Evolutionary conservation across 1,140 invertebrate genomes (phyloP).

Genomic region (Psilanteris sp.): DNA sequence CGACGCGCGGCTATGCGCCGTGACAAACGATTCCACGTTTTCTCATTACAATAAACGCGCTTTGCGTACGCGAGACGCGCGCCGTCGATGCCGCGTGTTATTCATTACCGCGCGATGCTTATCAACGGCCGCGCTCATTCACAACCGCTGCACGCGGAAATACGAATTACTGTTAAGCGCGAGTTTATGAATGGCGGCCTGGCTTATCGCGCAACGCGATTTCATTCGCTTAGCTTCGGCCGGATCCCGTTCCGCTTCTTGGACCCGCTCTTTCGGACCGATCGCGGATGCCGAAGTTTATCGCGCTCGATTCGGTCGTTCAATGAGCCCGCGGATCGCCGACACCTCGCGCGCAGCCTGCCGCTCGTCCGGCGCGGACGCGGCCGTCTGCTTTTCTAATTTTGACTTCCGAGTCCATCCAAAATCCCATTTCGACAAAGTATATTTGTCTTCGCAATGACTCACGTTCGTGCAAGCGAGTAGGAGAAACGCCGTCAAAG

Average conservation of each 20-base stretch:
- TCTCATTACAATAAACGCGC: conserved; percentile 45
- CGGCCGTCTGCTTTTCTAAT: conserved; percentile 43
- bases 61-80: conserved; percentile 26
- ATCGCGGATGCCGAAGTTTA: background rate
- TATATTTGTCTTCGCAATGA: conserved; percentile 53
- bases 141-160: conserved; percentile 12
- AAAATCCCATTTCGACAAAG: conserved; percentile 31
- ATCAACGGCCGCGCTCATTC: conserved; percentile 48
- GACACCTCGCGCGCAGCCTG: conserved; percentile 19
- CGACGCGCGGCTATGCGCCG: conserved; percentile 37
- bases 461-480: conserved; percentile 41
- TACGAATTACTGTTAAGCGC: conserved; percentile 20
- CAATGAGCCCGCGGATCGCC: background rate
- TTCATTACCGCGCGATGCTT: conserved; percentile 55
- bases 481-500: conserved; percentile 38
- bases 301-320: background rate
- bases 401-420: conserved; percentile 41
- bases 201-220: conserved; percentile 4
- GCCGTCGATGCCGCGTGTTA: too few species aligned
- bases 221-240: background rate
- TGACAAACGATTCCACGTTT: conserved; percentile 57
- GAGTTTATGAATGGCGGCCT: conserved; percentile 40
- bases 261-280: background rate
- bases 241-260: background rate
- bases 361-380: conserved; percentile 21